Percentiles rank a stretch among this genome's conserved stretches.
These are phyloP conservation scores for Cephus pygmeus DNA, from an alignment of 2,888 invertebrate genomes.

Conservation along the genomic window DNA sequence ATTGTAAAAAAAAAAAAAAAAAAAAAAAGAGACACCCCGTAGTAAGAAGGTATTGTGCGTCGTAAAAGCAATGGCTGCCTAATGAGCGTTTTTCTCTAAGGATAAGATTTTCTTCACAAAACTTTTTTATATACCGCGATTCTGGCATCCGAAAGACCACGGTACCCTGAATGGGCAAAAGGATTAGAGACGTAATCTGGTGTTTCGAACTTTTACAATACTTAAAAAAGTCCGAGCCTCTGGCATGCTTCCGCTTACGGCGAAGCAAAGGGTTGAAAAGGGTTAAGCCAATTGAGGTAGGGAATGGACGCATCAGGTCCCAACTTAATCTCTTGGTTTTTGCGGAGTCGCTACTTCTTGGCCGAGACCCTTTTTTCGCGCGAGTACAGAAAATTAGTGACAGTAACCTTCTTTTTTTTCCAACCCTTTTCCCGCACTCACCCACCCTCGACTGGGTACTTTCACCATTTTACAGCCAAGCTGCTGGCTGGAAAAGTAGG, in stretches of 20 bases:
- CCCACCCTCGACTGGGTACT: not conserved
- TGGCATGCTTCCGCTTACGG: not conserved
- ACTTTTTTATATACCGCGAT: not conserved
- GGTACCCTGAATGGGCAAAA: not conserved
- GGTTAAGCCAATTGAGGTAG: constrained; percentile 32
- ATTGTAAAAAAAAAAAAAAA: not conserved
- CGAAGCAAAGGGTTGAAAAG: constrained; percentile 42
- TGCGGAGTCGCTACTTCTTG: constrained; percentile 3
- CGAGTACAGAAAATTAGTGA: not conserved
- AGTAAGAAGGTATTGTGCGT: not conserved
- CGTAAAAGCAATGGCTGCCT: not conserved
- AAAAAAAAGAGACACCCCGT: not conserved
- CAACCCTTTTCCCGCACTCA: not conserved
- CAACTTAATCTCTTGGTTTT: not conserved
- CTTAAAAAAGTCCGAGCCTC: constrained; percentile 32
- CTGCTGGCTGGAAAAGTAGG: not conserved
- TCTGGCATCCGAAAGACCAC: not conserved
- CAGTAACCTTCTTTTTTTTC: constrained; percentile 7
- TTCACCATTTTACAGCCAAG: not conserved
- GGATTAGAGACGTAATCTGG: not conserved
- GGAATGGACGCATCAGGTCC: not conserved
- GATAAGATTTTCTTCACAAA: not conserved
- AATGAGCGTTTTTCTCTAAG: not conserved
- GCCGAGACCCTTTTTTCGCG: not conserved
- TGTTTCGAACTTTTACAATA: constrained; percentile 2